These are phyloP conservation scores for Iselma pallidipennis DNA, from an alignment of 2,888 invertebrate species.

Conservation along the genomic window DNA sequence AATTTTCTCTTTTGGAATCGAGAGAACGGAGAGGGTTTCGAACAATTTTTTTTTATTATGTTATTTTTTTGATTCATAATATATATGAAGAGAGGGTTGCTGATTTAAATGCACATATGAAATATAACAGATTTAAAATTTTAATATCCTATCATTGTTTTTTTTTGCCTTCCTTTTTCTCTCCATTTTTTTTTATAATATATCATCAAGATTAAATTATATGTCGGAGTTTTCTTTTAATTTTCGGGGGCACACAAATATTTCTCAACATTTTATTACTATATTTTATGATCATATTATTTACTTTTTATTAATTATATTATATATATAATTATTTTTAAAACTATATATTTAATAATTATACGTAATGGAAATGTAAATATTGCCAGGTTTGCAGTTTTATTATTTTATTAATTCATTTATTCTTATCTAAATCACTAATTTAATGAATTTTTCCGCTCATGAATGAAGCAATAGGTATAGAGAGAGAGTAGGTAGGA, in stretches of 20 bases:
- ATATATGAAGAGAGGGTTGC: slow-evolving; percentile 9
- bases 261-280: slow-evolving; percentile 20
- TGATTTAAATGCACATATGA: slow-evolving; percentile 27
- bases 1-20: slow-evolving; percentile 16
- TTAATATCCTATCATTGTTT: neutral
- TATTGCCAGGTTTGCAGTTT: slow-evolving; percentile 14
- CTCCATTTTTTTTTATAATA: slow-evolving; percentile 8
- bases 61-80: neutral
- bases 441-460: neutral
- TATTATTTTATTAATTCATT: neutral
- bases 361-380: slow-evolving; percentile 24
- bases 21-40: neutral
- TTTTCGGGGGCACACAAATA: slow-evolving; percentile 8
- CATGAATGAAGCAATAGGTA: neutral
- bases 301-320: slow-evolving; percentile 13
- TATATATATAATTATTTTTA: slow-evolving; percentile 17
- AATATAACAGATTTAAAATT: slow-evolving; percentile 5
- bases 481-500: too few relatives aligned
- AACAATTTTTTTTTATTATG: slow-evolving; percentile 9
- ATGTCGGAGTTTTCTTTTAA: slow-evolving; percentile 7
- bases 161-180: slow-evolving; percentile 8
- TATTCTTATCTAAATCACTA: neutral
- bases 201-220: neutral
- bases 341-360: slow-evolving; percentile 10
- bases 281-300: slow-evolving; percentile 15